Evolutionary conservation across 1,140 invertebrate genomes (phyloP).

Genomic region (Holcopasites calliopsidis): DNA sequence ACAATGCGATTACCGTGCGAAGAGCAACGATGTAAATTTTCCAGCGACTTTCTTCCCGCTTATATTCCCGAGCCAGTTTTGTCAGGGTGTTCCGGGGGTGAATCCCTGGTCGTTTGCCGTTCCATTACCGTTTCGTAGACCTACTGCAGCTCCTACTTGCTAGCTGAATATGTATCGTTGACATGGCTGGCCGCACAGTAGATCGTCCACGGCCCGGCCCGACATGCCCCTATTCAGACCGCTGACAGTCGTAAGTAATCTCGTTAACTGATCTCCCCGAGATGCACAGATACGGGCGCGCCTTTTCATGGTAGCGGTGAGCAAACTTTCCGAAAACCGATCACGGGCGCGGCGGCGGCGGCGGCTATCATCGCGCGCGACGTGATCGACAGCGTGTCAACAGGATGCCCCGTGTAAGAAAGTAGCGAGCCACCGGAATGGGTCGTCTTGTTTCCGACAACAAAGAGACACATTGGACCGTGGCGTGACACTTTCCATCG

Average conservation of each 20-base stretch:
- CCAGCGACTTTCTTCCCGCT: not conserved
- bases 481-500: too few relatives aligned
- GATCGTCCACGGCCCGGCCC: conserved; percentile 18
- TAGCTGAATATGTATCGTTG: conserved; percentile 25
- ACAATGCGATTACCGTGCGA: conserved; percentile 1
- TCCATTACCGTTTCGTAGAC: conserved; percentile 46
- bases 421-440: not conserved
- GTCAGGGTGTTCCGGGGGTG: conserved; percentile 15
- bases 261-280: conserved; percentile 34
- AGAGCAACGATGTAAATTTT: conserved; percentile 1
- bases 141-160: conserved; percentile 16
- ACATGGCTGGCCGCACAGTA: conserved; percentile 33
- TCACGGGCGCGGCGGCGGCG: too few relatives aligned
- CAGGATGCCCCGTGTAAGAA: conserved; percentile 6
- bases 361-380: not conserved
- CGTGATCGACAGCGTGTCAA: conserved; percentile 19
- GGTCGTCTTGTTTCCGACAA: not conserved
- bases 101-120: conserved; percentile 40
- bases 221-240: conserved; percentile 25
- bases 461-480: not conserved
- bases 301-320: too few relatives aligned
- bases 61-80: not conserved
- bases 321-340: conserved; percentile 8
- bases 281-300: conserved; percentile 8
- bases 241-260: conserved; percentile 33